Base-by-base conservation (phyloP, 2,113 vertebrate species). In the Oncorhynchus tshawytscha region DNA sequence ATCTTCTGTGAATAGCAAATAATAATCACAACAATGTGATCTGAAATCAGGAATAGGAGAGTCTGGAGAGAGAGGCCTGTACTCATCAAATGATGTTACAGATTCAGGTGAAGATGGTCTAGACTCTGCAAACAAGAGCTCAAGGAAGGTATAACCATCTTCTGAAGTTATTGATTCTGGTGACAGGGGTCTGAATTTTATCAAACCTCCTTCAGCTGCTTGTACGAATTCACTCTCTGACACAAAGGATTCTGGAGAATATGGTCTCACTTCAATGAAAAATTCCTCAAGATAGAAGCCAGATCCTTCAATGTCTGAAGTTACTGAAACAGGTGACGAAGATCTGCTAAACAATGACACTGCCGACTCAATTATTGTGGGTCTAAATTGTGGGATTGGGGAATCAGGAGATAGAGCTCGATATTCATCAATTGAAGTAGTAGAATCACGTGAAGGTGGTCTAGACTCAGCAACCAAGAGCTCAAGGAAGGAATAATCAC, bases 331-430 rank as follows among this genome's bases (percentile, higher is more conserved):
- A 24, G 85, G 77, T 22, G 81, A 78, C 9, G 31, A 81, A 0
- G 80, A 76, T 24, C 71, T 78, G 5, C 70, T 7, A 59, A 67
- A 13, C 0, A 73, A 18, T 3, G 70, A 59, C 3, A 66, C 2
- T 29, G 48, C 2, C 4, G 11, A 49, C 3, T 6, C 2, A 7
- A 24, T 8, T 75, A 4, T 0, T 13, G 1, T 51, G 5, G 15
- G 65, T 22, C 5, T 65, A 66, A 81, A 81, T n/a, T 85, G 73
- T 49, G 81, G 75, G 74, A 85, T n/a, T 60, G 85, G 75, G 27
- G 85, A 86, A 48, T 82, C 80, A 22, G 81, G 80, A 24, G 84
- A 85, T 0, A 80, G 25, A 9, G 65, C 57, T 4, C 78, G 74
- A 15, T 29, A 2, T 20, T 81, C 76, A 45, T 25, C 7, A n/a